Evolutionary conservation across 2,888 invertebrate genomes (phyloP).

Genomic region (Eupelmus urozonus): DNA sequence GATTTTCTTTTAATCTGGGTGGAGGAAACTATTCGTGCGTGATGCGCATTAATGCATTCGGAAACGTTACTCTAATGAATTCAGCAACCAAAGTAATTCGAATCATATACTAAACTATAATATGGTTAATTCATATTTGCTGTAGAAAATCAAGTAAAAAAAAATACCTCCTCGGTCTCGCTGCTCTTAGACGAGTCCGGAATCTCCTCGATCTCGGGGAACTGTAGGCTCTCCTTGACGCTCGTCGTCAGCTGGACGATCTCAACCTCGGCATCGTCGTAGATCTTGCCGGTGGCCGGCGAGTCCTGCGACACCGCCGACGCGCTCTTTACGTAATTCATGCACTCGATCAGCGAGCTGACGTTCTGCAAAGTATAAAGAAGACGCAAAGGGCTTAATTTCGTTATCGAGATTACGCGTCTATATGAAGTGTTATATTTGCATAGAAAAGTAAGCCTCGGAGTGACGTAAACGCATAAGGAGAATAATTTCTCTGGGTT

Average conservation of each 20-base stretch:
- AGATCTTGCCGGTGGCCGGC: slow-evolving; percentile 19
- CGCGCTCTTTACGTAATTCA: slow-evolving; percentile 71
- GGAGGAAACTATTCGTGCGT: too few species aligned
- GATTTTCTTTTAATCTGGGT: too few species aligned
- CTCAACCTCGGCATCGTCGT: slow-evolving; percentile 66
- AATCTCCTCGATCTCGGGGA: slow-evolving; percentile 74
- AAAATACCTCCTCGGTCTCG: slow-evolving; percentile 68
- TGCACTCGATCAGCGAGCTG: slow-evolving; percentile 72
- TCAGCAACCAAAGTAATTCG: too few species aligned
- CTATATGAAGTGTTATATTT: too few species aligned
- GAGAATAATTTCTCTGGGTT: too few species aligned
- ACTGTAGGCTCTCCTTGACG: slow-evolving; percentile 73
- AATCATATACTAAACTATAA: too few species aligned
- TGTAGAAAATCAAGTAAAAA: not conserved
- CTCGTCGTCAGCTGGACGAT: slow-evolving; percentile 73
- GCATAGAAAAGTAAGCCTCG: not conserved
- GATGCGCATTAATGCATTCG: too few species aligned
- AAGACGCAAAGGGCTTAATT: not conserved
- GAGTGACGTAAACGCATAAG: too few species aligned
- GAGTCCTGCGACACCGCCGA: slow-evolving; percentile 3
- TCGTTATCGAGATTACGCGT: not conserved
- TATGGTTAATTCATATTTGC: too few species aligned
- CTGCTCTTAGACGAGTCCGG: slow-evolving; percentile 69
- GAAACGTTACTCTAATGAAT: too few species aligned
- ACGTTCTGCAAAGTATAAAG: slow-evolving; percentile 69